phyloP scores from a whole-genome alignment of 2,113 vertebrate genomes.

The Xenus cinereus region DNA sequence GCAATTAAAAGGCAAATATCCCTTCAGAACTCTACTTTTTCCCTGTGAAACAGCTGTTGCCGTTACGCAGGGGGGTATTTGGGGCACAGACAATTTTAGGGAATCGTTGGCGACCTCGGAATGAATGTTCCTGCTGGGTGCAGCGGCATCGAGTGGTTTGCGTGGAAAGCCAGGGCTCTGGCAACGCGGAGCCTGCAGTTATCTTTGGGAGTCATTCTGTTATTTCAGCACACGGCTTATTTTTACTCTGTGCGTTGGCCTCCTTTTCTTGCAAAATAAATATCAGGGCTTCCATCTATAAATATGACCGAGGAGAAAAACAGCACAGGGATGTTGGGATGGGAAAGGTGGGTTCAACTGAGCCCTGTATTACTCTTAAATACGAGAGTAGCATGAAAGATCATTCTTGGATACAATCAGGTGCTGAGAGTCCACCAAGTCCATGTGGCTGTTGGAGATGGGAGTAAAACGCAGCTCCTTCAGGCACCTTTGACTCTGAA shows the following conservation, averaged over 20 bases:
- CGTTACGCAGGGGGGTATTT: not conserved
- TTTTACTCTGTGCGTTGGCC: not conserved
- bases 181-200: not conserved
- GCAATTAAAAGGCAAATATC: not conserved
- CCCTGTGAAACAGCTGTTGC: not conserved
- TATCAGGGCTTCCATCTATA: not conserved
- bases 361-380: not conserved
- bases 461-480: not conserved
- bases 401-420: fast-evolving
- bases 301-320: not conserved
- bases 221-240: not conserved
- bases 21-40: not conserved
- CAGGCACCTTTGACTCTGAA: not conserved
- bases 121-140: not conserved
- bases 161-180: not conserved
- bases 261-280: not conserved
- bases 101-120: not conserved
- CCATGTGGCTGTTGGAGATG: fast-evolving
- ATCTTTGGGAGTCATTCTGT: not conserved
- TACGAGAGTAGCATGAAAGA: not conserved
- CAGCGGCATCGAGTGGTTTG: not conserved
- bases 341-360: not conserved
- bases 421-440: not conserved
- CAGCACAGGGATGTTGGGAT: not conserved
- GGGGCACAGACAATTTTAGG: not conserved